Evolutionary conservation across 2,888 invertebrate species (phyloP).

Genomic region (Synergus gifuensis): DNA sequence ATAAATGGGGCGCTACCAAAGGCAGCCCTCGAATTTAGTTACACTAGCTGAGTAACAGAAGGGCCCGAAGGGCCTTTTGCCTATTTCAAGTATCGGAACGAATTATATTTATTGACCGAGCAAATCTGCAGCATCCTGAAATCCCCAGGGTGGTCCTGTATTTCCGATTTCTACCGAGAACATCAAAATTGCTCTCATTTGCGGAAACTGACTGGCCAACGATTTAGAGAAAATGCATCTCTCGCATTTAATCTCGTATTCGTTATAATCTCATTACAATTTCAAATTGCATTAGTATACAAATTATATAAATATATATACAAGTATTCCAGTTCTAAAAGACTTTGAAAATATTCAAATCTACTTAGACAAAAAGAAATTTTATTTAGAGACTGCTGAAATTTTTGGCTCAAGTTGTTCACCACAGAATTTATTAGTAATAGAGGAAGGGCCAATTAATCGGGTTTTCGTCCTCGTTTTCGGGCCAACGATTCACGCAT

Average conservation of each 20-base stretch:
- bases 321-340: too few species aligned
- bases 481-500: neutral
- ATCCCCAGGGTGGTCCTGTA: conserved; percentile 75
- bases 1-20: conserved; percentile 46
- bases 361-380: too few species aligned
- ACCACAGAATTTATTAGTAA: neutral
- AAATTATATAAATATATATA: too few species aligned
- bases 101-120: conserved; percentile 77
- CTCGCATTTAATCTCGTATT: neutral
- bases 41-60: conserved; percentile 58
- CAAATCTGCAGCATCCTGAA: conserved; percentile 73
- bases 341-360: too few species aligned
- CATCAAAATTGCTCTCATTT: neutral
- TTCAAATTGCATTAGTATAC: neutral
- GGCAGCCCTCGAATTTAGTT: conserved; percentile 67
- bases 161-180: conserved; percentile 21
- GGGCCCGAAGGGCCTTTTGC: conserved; percentile 61
- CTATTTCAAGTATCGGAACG: conserved; percentile 76
- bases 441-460: neutral
- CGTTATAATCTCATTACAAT: neutral
- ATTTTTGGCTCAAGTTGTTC: neutral
- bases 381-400: too few species aligned
- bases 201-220: neutral
- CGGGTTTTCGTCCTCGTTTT: conserved; percentile 2
- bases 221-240: neutral